Percentiles rank a stretch among this genome's conserved stretches.
Conservation (phyloP, 1,140 invertebrate species). For the Nasonia vitripennis region DNA sequence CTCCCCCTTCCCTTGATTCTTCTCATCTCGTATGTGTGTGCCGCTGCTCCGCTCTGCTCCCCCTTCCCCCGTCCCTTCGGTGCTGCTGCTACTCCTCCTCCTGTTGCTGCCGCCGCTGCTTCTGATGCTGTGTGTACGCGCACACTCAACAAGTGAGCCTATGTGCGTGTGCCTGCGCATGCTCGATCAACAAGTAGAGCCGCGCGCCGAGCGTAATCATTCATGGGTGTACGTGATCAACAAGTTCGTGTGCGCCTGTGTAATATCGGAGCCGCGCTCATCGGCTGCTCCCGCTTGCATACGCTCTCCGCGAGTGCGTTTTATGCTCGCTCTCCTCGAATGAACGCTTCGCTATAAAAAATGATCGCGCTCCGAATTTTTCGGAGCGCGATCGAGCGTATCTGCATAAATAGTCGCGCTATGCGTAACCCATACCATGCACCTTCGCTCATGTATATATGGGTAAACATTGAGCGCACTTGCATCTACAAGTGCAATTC, state of each 20-base stretch:
- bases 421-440: background rate
- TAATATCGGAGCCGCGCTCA: background rate
- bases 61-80: background rate
- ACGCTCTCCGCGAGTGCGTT: too few species aligned
- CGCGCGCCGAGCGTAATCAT: background rate
- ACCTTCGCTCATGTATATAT: too few species aligned
- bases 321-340: background rate
- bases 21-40: slow-evolving; percentile 7
- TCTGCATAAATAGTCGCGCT: too few species aligned
- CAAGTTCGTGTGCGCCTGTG: background rate
- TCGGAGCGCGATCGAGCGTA: background rate
- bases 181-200: slow-evolving; percentile 26
- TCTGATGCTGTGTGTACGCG: background rate
- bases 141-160: slow-evolving; percentile 1
- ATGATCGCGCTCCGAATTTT: background rate
- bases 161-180: background rate
- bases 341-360: background rate
- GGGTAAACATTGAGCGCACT: too few species aligned
- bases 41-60: background rate
- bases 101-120: background rate
- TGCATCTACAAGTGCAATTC: too few species aligned
- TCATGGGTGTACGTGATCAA: slow-evolving; percentile 10
- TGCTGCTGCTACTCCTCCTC: background rate
- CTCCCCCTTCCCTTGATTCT: slow-evolving; percentile 52
- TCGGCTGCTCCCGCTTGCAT: background rate